phyloP scores from a whole-genome alignment of 1,140 invertebrate species.

The Acyrthosiphon pisum region DNA sequence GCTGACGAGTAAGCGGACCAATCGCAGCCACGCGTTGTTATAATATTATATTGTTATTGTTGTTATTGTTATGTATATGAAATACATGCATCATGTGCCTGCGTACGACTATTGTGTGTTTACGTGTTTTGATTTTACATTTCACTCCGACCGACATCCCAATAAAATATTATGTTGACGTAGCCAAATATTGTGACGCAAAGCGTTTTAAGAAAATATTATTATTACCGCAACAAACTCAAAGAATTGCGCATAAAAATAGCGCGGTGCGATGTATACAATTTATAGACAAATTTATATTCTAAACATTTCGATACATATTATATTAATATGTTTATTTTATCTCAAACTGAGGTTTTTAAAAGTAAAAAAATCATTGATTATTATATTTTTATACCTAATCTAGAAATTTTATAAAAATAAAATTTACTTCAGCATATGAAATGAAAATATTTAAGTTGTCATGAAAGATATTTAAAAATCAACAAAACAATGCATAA shows the following conservation, averaged over 20 bases:
- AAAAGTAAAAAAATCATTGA: too few species aligned
- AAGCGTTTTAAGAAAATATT: background rate
- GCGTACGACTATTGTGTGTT: background rate
- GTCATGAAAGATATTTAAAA: background rate
- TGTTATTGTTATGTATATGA: too few species aligned
- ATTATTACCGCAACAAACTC: background rate
- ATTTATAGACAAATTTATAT: background rate
- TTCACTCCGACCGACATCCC: background rate
- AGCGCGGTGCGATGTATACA: too few species aligned
- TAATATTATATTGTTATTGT: background rate
- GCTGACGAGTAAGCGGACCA: background rate
- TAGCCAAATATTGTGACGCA: background rate
- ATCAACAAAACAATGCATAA: background rate
- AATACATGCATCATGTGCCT: background rate
- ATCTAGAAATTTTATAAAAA: background rate
- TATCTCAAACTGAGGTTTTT: too few species aligned
- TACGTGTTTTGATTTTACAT: background rate
- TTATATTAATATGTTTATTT: too few species aligned
- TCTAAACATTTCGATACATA: too few species aligned
- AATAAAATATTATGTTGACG: background rate
- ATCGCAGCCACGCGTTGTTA: background rate
- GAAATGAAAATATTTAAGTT: background rate
- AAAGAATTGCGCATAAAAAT: background rate
- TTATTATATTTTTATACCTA: too few species aligned
- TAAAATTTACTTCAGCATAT: background rate